Evolutionary conservation across 2,797 vertebrate genomes (phyloP), one percentile per base, ranked within the genome.

Genomic region (Enteromius unitaeniatus): DNA sequence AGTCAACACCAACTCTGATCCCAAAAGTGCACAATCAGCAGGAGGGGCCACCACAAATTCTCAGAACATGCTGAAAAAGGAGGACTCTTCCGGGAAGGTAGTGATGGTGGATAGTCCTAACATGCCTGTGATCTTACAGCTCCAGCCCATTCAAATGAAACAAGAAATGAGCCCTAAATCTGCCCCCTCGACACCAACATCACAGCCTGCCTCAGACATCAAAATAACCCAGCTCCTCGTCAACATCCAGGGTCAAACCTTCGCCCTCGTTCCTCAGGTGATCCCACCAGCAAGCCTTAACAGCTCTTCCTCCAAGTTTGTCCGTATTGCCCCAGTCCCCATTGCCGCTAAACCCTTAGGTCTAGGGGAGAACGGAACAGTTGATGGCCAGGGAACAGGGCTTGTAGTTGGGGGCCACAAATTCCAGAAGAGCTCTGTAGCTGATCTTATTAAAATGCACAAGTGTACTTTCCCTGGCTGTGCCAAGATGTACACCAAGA

Each of bases 381-480:
- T 94, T 4, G 92, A 94, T 68, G 93, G 95, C 53, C 90, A 92
- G 0, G 92, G 94, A 1, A 91, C 91, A 47, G 93, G 97, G 88
- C 93, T 98, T 34, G 86, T 96, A 4, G 95, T 96, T 53, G 95
- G 96, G 79, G 72, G 78, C 73, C 97, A 97, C 92, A 96, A 97
- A 93, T 98, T 97, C 92, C 96, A 96, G 93, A 99, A 99, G 93
- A 98, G 95, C 84, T 94, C 97, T 0, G 96, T 97, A 4, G 95
- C 97, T 13, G 98, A 99, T 94, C 96, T 99, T 76, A 97, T 99
- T 90, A 99, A 99, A 96, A 99, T 98, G 97, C 97, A 99, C 92
- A 98, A 97, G 93, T 99, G 97, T 90, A 95, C 95, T 93, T 98
- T 98, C 86, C 96, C 97, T 0, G 97, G 97, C 83, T 99, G 97